Percentiles rank a stretch among this genome's conserved stretches.
phyloP scores from a whole-genome alignment of 2,888 invertebrate genomes.

The Trisateles emortualis region DNA sequence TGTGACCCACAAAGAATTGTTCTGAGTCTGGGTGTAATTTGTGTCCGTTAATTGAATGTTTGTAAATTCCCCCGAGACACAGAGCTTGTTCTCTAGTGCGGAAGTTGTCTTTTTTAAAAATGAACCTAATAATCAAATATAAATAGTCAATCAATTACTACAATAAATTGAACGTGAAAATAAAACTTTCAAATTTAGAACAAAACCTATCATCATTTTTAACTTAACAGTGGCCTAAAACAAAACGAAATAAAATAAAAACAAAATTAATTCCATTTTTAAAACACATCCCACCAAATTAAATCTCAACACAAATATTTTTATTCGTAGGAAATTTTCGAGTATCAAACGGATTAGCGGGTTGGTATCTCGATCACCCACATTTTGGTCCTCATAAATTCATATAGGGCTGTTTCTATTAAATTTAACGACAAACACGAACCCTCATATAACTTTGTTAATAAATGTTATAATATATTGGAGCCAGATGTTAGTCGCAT shows the following conservation, averaged over 20 bases:
- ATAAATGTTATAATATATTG: slow-evolving; percentile 80
- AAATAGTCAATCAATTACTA: background rate
- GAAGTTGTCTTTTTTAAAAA: too few species aligned
- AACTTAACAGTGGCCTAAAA: slow-evolving; percentile 1
- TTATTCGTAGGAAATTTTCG: slow-evolving; percentile 49
- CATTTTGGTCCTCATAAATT: slow-evolving; percentile 68
- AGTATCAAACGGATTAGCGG: slow-evolving; percentile 61
- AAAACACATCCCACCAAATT: slow-evolving; percentile 36
- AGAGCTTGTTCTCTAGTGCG: too few species aligned
- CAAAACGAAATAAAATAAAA: slow-evolving; percentile 19
- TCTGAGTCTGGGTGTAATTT: too few species aligned
- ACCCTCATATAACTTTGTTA: slow-evolving; percentile 83
- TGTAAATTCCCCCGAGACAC: too few species aligned
- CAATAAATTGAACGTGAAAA: background rate
- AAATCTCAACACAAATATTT: slow-evolving; percentile 54
- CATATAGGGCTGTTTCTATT: slow-evolving; percentile 75
- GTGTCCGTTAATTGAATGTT: too few species aligned
- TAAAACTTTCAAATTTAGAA: background rate
- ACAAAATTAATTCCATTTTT: slow-evolving; percentile 28
- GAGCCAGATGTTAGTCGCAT: slow-evolving; percentile 62
- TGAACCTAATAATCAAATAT: background rate
- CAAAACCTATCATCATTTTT: background rate
- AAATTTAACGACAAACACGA: slow-evolving; percentile 81
- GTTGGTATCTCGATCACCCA: slow-evolving; percentile 60
- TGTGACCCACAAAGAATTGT: too few species aligned